A percentile compares a stretch with the other conserved stretches of the same genome.
These are phyloP conservation scores for Echeneis naucrates DNA, from an alignment of 2,797 vertebrate species.

Conservation along the genomic window DNA sequence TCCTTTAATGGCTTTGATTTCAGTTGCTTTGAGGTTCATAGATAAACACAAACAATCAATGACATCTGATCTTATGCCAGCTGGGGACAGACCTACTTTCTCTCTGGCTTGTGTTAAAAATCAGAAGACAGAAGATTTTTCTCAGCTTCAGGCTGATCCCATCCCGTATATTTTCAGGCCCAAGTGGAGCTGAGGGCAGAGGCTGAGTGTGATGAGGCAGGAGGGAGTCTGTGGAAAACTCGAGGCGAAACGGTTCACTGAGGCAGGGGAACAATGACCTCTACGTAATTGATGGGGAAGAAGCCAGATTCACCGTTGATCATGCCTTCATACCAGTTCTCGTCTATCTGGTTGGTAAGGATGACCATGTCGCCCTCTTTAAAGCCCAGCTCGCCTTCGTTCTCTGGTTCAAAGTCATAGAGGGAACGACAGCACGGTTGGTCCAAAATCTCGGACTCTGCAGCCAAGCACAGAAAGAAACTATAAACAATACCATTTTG, in stretches of 20 bases:
- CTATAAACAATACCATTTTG: too few species aligned
- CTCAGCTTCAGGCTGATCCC: neutral
- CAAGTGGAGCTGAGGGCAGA: slow-evolving; percentile 14
- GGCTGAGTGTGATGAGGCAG: slow-evolving; percentile 52
- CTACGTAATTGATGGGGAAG: slow-evolving; percentile 98
- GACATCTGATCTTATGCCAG: slow-evolving; percentile 13
- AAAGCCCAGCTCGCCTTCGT: slow-evolving; percentile 95
- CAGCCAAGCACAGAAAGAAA: neutral
- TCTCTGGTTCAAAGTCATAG: slow-evolving; percentile 96
- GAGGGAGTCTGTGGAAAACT: slow-evolving; percentile 39
- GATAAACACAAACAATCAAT: slow-evolving; percentile 32
- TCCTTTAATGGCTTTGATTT: slow-evolving; percentile 51
- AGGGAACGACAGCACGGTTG: slow-evolving; percentile 95
- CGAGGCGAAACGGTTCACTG: slow-evolving; percentile 81
- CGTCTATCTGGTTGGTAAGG: slow-evolving; percentile 95
- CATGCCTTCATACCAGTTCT: slow-evolving; percentile 98
- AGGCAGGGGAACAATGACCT: slow-evolving; percentile 92
- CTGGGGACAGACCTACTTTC: slow-evolving; percentile 13
- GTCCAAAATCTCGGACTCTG: slow-evolving; percentile 89
- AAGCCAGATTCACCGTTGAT: slow-evolving; percentile 92
- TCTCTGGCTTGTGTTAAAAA: slow-evolving; percentile 15
- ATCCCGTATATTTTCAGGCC: slow-evolving; percentile 36
- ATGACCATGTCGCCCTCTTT: slow-evolving; percentile 97
- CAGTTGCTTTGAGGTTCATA: slow-evolving; percentile 46
- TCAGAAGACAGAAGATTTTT: slow-evolving; percentile 4